These are phyloP conservation scores for Drosophila infuscata DNA, from an alignment of 2,888 invertebrate genomes.

Conservation along the genomic window DNA sequence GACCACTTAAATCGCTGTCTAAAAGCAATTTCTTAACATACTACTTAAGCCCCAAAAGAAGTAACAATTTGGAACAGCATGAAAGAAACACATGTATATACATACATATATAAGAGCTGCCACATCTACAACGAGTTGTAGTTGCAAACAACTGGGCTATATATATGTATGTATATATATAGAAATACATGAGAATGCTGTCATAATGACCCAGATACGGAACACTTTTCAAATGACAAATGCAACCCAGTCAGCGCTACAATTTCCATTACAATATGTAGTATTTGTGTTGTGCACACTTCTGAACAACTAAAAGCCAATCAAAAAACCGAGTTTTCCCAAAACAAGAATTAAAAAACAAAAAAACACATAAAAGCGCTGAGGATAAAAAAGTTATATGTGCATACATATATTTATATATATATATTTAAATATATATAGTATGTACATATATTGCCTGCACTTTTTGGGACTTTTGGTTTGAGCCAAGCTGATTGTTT, in stretches of 20 bases:
- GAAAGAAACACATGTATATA: background rate
- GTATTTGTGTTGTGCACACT: constrained; percentile 42
- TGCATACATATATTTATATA: background rate
- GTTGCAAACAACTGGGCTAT: constrained; percentile 19
- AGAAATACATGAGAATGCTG: constrained; percentile 8
- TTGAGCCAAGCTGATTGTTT: constrained; percentile 30
- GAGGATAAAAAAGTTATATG: background rate
- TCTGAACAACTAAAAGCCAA: constrained; percentile 50
- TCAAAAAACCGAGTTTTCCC: constrained; percentile 34
- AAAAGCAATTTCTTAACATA: constrained; percentile 1
- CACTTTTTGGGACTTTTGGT: constrained; percentile 28
- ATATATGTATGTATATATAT: background rate
- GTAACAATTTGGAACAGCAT: background rate
- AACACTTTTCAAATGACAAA: constrained; percentile 44
- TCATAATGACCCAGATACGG: constrained; percentile 48
- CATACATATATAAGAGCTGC: background rate
- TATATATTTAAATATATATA: background rate
- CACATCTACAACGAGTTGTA: background rate
- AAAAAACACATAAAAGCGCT: constrained; percentile 1
- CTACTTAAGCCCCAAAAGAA: background rate
- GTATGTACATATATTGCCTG: constrained; percentile 9
- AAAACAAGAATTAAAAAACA: constrained; percentile 24
- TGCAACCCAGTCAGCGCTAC: constrained; percentile 53
- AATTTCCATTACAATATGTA: constrained; percentile 69
- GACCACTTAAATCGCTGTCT: background rate